phyloP scores from a whole-genome alignment of 2,797 vertebrate genomes.

The Sternarchorhynchus goeldii region DNA sequence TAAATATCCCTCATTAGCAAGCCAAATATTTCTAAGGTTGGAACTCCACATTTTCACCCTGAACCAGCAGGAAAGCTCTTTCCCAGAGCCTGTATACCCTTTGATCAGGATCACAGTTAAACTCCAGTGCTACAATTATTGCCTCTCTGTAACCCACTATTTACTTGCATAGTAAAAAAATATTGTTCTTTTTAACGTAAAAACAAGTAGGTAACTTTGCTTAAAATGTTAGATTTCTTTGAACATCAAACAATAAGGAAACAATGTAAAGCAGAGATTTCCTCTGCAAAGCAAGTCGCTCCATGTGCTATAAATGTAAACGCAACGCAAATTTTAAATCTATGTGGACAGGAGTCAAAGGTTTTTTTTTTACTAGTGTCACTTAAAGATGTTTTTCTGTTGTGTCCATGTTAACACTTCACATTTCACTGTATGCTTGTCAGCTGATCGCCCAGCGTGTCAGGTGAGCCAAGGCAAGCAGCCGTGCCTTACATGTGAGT shows the following conservation, averaged over 20 bases:
- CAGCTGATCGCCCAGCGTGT: neutral
- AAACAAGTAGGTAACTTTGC: no score
- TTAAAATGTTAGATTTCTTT: no score
- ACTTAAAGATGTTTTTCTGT: neutral
- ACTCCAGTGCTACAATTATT: neutral
- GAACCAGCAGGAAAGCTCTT: conserved; percentile 28
- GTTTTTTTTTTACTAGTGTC: neutral
- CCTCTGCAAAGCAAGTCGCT: no score
- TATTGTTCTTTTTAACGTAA: no score
- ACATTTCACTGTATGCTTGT: neutral
- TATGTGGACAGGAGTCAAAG: no score
- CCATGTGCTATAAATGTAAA: no score
- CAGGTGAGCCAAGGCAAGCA: neutral
- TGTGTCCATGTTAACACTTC: neutral
- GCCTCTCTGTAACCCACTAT: neutral
- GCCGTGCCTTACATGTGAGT: conserved; percentile 9
- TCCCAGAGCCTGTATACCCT: conserved; percentile 14
- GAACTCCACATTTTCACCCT: conserved; percentile 34
- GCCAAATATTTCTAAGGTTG: conserved; percentile 27
- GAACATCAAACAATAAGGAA: no score
- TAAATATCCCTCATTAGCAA: conserved; percentile 44
- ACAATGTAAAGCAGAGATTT: no score
- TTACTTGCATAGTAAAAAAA: neutral
- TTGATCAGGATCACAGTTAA: conserved; percentile 35
- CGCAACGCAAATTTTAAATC: no score